phyloP scores from a whole-genome alignment of 1,140 invertebrate genomes.

The Polypedilum pembai region DNA sequence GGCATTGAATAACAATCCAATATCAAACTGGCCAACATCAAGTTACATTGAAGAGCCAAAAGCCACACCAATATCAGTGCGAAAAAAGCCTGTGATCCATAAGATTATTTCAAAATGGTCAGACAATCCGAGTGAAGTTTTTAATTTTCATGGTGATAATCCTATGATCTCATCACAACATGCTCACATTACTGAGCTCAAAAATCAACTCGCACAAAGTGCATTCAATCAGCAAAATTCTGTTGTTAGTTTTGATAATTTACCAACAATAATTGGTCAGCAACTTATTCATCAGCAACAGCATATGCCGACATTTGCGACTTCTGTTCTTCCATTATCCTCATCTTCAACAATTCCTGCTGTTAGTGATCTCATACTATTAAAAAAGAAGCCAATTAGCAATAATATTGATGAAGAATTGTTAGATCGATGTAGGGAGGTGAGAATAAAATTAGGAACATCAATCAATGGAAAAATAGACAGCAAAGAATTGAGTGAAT shows the following conservation, averaged over 20 bases:
- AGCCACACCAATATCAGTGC: not conserved
- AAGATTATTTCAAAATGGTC: slow-evolving; percentile 25
- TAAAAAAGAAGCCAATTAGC: not conserved
- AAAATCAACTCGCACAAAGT: not conserved
- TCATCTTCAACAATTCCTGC: not conserved
- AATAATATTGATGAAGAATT: not conserved
- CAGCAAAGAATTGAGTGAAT: not conserved
- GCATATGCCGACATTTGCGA: not conserved
- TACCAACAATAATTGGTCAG: slow-evolving; percentile 3
- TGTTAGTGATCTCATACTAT: not conserved
- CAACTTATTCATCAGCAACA: not conserved
- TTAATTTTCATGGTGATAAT: not conserved
- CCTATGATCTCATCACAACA: not conserved
- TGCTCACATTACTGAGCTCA: not conserved
- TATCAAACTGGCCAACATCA: not conserved
- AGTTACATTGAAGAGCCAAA: not conserved
- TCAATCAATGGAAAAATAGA: not conserved
- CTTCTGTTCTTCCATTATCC: not conserved
- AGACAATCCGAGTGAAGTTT: not conserved
- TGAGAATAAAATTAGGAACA: slow-evolving; percentile 11
- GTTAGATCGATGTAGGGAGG: not conserved
- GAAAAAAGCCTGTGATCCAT: slow-evolving; percentile 11
- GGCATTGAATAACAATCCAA: not conserved
- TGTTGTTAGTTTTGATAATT: not conserved
- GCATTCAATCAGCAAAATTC: not conserved